Conservation (phyloP, 2,113 vertebrate genomes). For the Xenopus borealis region DNA sequence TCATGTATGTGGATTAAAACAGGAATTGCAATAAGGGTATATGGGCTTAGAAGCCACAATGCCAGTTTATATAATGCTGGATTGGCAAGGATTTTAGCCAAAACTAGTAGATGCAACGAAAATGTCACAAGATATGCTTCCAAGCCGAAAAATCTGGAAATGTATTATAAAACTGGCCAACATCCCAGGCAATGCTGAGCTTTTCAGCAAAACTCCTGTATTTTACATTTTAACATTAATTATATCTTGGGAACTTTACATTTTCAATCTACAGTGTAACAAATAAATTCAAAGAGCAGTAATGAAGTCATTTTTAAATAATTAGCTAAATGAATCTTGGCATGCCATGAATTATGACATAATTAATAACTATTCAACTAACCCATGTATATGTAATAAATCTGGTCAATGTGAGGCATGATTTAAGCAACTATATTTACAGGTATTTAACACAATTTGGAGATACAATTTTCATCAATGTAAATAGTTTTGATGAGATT, state of each 20-base stretch:
- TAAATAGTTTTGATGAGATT: slow-evolving; percentile 4
- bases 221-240: not conserved
- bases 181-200: too few species aligned
- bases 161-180: not conserved
- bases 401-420: not conserved
- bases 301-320: slow-evolving; percentile 23
- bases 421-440: not conserved
- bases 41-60: too few species aligned
- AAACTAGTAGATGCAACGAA: not conserved
- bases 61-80: too few species aligned
- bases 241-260: not conserved
- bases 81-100: too few species aligned
- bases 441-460: not conserved
- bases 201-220: not conserved
- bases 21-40: too few species aligned
- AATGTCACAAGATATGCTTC: not conserved
- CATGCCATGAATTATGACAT: slow-evolving; percentile 7
- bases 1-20: too few species aligned
- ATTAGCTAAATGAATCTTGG: slow-evolving; percentile 24
- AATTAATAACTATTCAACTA: slow-evolving; percentile 26
- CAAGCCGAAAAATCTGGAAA: not conserved
- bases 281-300: slow-evolving; percentile 4
- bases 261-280: not conserved
- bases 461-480: not conserved
- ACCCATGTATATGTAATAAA: slow-evolving; percentile 18